Base-by-base conservation (phyloP, 2,888 invertebrate species). In the Catocala sponsa region DNA sequence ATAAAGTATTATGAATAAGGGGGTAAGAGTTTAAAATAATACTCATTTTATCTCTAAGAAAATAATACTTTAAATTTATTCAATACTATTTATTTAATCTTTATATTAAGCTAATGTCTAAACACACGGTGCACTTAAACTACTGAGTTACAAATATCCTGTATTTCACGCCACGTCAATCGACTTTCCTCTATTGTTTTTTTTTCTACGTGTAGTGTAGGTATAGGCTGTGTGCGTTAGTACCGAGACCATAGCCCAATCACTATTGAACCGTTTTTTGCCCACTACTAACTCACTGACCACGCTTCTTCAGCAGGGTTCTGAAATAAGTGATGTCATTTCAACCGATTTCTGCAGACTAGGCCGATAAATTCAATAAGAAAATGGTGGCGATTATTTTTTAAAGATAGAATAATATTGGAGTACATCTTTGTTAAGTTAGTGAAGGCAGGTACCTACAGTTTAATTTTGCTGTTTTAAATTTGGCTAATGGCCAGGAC, bases 171-270 rank as follows among this genome's bases (percentile, higher is more conserved):
- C 74, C 78, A 65, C 81, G 81, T 86, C 86, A 85, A 81, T 83
- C 84, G 82, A 84, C 85, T 84, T 84, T 78, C 75, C 83, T 84
- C 90, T 89, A 87, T 90, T 89, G 87, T 88, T 89, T 91, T 25
- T n/a, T 25, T 90, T 90, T 79, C 74, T 63, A 53, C 25, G 56
- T 62, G 55, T 55, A 66, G 60, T 65, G 63, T 68, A 59, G 66
- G 64, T 64, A 49, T 51, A n/a, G 43, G 57, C 33, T n/a, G 72
- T 65, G 72, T 59, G 71, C 72, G 73, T 78, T 74, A 79, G 75
- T 74, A 68, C 58, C 66, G 69, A 70, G 76, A 77, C 82, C 78
- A 77, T 55, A 55, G 72, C 43, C 54, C 51, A 57, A 63, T 68
- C 72, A 55, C 54, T 51, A 44, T 53, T 70, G 68, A 74, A 59